phyloP scores from a whole-genome alignment of 1,140 invertebrate species.

The Drosophila guanche region DNA sequence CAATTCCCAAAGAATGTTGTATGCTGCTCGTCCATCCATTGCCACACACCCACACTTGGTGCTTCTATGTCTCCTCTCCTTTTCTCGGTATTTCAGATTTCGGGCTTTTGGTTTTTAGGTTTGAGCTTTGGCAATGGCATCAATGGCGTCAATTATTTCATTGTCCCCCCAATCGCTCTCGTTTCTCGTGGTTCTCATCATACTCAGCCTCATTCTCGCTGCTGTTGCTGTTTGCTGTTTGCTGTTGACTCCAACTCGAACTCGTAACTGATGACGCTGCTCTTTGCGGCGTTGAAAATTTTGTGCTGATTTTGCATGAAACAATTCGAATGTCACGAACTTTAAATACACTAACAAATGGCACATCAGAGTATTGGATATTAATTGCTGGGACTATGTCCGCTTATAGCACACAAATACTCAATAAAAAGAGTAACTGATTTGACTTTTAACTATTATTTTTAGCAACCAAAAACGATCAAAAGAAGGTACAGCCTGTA shows the following conservation, averaged over 20 bases:
- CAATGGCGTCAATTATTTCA: conserved; percentile 79
- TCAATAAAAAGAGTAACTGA: too few species aligned
- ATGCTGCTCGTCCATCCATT: conserved; percentile 22
- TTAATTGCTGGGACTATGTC: too few species aligned
- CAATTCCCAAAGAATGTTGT: conserved; percentile 79
- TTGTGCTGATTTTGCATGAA: conserved; percentile 77
- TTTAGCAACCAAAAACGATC: too few species aligned
- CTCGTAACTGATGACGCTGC: conserved; percentile 76
- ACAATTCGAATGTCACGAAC: conserved; percentile 50
- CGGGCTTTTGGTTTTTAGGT: conserved; percentile 32
- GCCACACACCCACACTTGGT: background rate
- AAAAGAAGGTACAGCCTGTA: too few species aligned
- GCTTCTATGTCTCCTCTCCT: conserved; percentile 1
- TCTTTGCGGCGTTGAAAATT: conserved; percentile 65
- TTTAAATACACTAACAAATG: conserved; percentile 34
- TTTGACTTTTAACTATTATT: too few species aligned
- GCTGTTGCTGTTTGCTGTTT: conserved; percentile 26
- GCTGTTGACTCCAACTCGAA: conserved; percentile 11
- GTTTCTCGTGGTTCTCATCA: conserved; percentile 12
- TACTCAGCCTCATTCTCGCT: background rate
- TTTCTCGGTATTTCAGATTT: conserved; percentile 38
- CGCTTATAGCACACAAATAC: too few species aligned
- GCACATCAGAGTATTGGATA: too few species aligned
- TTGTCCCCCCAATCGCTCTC: conserved; percentile 48
- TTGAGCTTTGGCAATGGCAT: conserved; percentile 9